Conservation (phyloP, 2,113 vertebrate genomes). For the Pollimyrus isidori region DNA sequence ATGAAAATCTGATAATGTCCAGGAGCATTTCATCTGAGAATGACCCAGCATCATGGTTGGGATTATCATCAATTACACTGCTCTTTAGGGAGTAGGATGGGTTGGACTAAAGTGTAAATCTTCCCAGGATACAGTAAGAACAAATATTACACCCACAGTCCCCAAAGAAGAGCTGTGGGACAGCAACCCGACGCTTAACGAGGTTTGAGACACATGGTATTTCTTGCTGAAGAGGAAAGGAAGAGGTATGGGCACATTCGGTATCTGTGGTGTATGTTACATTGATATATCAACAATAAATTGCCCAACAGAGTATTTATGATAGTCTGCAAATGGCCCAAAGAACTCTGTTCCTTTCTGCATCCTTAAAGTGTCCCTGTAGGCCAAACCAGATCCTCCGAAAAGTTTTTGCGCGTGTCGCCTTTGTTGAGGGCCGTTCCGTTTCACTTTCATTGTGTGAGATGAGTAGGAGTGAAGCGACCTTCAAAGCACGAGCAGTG, state of each 20-base stretch:
- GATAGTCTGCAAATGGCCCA: not conserved
- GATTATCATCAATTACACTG: not conserved
- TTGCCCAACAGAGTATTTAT: not conserved
- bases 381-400: not conserved
- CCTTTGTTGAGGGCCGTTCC: not conserved
- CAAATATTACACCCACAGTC: not conserved
- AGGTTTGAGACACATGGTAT: not conserved
- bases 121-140: not conserved
- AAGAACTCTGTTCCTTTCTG: not conserved
- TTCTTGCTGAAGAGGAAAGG: not conserved
- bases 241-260: not conserved
- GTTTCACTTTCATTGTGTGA: slow-evolving; percentile 14
- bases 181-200: not conserved
- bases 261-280: not conserved
- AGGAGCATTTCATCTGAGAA: not conserved
- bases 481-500: slow-evolving; percentile 60
- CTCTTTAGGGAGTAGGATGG: not conserved
- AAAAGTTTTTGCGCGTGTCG: not conserved
- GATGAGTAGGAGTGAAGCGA: slow-evolving; percentile 55
- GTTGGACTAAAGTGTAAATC: not conserved
- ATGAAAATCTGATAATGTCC: not conserved
- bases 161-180: not conserved
- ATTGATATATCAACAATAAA: not conserved
- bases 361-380: not conserved
- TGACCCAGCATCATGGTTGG: not conserved